A percentile compares a stretch with the other conserved stretches of the same genome.
phyloP scores from a whole-genome alignment of 2,113 vertebrate species.

The Corynorhinus townsendii region DNA sequence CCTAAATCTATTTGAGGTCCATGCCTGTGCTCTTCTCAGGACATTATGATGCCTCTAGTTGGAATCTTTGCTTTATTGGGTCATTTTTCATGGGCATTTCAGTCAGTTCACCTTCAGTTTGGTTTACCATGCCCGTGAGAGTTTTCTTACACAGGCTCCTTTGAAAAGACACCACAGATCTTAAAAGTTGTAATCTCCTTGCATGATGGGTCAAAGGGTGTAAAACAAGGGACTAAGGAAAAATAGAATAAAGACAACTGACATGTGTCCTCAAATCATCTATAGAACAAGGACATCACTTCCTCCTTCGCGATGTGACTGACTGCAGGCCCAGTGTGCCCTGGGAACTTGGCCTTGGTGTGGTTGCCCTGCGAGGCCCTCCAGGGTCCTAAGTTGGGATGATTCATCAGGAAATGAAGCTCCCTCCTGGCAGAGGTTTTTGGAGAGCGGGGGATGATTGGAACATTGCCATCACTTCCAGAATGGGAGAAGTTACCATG shows the following conservation, averaged over 20 bases:
- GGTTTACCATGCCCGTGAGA: not conserved
- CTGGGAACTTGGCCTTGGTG: not conserved
- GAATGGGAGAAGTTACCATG: not conserved
- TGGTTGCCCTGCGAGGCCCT: not conserved
- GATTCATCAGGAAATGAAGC: constrained; percentile 52
- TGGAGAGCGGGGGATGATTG: not conserved
- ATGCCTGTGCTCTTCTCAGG: not conserved
- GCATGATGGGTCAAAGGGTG: not conserved
- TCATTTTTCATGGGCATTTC: not conserved
- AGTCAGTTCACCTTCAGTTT: not conserved
- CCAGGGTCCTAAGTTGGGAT: not conserved
- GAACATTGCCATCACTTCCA: not conserved
- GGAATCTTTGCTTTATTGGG: not conserved
- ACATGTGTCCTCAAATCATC: not conserved
- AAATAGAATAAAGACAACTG: not conserved
- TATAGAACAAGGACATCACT: not conserved
- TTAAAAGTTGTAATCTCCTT: not conserved
- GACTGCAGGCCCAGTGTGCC: not conserved
- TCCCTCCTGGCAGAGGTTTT: not conserved
- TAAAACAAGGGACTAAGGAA: not conserved
- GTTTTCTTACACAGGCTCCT: not conserved
- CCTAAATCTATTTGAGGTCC: not conserved
- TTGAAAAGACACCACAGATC: not conserved
- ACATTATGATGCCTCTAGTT: fast-evolving
- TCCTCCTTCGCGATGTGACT: not conserved